Percentiles rank a stretch among this genome's conserved stretches.
Evolutionary conservation across 2,888 invertebrate genomes (phyloP).

Genomic region (Rhingia campestris): DNA sequence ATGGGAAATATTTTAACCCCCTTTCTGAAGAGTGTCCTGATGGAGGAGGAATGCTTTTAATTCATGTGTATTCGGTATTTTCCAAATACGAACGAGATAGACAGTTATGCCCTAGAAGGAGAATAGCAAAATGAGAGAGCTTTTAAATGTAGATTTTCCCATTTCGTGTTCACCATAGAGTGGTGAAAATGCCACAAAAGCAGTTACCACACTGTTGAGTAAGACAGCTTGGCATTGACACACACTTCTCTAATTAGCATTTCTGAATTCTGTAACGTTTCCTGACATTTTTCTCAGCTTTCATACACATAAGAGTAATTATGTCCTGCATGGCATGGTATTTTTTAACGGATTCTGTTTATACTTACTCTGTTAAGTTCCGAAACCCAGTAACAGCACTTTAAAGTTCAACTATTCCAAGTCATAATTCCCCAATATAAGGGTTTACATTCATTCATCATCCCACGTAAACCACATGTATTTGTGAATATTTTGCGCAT

Average conservation of each 20-base stretch:
- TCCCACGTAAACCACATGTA: slow-evolving; percentile 33
- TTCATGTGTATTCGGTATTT: slow-evolving; percentile 13
- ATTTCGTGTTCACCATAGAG: slow-evolving; percentile 27
- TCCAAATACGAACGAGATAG: background rate
- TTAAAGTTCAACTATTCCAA: slow-evolving; percentile 2
- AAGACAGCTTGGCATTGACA: slow-evolving; percentile 6
- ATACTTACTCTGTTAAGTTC: too few species aligned
- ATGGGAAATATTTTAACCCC: slow-evolving; percentile 32
- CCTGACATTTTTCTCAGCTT: slow-evolving; percentile 7
- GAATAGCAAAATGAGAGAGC: slow-evolving; percentile 33
- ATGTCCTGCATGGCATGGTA: too few species aligned
- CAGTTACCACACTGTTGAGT: slow-evolving; percentile 30
- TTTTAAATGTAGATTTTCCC: slow-evolving; percentile 13
- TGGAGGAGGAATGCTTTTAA: slow-evolving; percentile 13
- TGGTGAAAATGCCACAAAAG: slow-evolving; percentile 12
- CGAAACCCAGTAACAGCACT: background rate
- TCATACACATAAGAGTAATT: too few species aligned
- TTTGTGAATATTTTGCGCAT: slow-evolving; percentile 6
- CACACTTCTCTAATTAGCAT: slow-evolving; percentile 1
- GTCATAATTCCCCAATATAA: background rate
- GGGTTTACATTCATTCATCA: slow-evolving; percentile 41
- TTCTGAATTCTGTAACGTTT: background rate
- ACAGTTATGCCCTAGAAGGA: background rate
- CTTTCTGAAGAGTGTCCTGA: slow-evolving; percentile 23
- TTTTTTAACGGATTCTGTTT: too few species aligned